A percentile compares a stretch with the other conserved stretches of the same genome.
phyloP scores from a whole-genome alignment of 2,113 vertebrate genomes.

The Aplodontia rufa region DNA sequence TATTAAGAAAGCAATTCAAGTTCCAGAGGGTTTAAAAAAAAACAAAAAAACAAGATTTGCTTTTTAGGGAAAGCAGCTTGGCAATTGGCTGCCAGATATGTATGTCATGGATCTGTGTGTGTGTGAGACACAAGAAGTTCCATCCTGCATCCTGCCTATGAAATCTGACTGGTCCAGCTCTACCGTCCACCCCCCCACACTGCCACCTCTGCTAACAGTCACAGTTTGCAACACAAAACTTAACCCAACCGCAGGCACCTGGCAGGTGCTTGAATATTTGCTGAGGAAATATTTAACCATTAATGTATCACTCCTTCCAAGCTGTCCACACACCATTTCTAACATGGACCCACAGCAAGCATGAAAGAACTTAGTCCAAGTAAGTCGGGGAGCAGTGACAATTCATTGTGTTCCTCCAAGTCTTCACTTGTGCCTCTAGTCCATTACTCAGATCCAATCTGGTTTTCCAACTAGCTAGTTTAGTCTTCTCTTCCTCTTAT shows the following conservation, averaged over 20 bases:
- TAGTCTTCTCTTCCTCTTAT: neutral
- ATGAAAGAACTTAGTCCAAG: neutral
- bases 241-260: neutral
- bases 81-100: neutral
- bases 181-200: neutral
- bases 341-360: neutral
- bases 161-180: neutral
- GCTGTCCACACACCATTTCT: neutral
- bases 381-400: neutral
- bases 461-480: neutral
- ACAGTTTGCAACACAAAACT: neutral
- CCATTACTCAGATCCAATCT: neutral
- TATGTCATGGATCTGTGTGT: too few relatives aligned
- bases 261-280: neutral
- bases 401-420: neutral
- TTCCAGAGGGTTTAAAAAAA: too few relatives aligned
- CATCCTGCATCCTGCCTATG: neutral
- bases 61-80: neutral
- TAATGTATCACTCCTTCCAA: neutral
- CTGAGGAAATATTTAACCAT: neutral
- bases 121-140: neutral
- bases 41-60: neutral
- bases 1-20: neutral
- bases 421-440: neutral
- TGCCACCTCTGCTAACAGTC: neutral